Evolutionary conservation across 1,140 invertebrate species (phyloP).

Genomic region (Drosophila neocordata): DNA sequence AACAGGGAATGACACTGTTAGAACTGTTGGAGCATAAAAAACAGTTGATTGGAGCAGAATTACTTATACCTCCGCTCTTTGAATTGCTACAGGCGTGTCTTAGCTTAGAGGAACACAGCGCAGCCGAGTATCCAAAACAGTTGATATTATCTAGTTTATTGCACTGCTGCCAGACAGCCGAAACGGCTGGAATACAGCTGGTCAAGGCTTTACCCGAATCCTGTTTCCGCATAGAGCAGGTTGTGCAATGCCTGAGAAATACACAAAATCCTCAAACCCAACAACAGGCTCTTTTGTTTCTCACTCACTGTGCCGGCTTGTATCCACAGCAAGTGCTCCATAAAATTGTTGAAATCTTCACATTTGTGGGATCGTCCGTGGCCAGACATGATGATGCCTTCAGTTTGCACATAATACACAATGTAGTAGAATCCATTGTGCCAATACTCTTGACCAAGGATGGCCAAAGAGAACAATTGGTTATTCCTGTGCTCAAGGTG

Average conservation of each 20-base stretch:
- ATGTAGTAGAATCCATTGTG: slow-evolving; percentile 94
- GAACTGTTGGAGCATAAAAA: slow-evolving; percentile 94
- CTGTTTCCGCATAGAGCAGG: slow-evolving; percentile 90
- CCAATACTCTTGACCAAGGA: slow-evolving; percentile 88
- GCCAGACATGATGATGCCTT: slow-evolving; percentile 96
- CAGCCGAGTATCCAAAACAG: slow-evolving; percentile 95
- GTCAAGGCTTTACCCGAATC: slow-evolving; percentile 83
- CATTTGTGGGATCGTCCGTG: slow-evolving; percentile 96
- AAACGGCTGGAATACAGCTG: slow-evolving; percentile 80
- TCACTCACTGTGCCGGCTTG: slow-evolving; percentile 89
- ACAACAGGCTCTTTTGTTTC: slow-evolving; percentile 92
- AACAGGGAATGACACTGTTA: slow-evolving; percentile 89
- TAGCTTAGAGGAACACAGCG: slow-evolving; percentile 90
- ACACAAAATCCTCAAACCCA: slow-evolving; percentile 97
- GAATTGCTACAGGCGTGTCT: slow-evolving; percentile 91
- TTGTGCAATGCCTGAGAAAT: slow-evolving; percentile 93
- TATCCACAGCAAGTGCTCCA: slow-evolving; percentile 93
- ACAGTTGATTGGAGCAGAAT: slow-evolving; percentile 85
- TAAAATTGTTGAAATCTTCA: slow-evolving; percentile 97
- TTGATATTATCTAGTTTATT: slow-evolving; percentile 91
- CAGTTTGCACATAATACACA: slow-evolving; percentile 95
- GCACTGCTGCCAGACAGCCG: slow-evolving; percentile 87
- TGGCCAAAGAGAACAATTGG: slow-evolving; percentile 67
- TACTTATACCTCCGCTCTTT: slow-evolving; percentile 90
- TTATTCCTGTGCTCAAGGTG: slow-evolving; percentile 90